Percentiles rank a stretch among this genome's conserved stretches.
Conservation (phyloP, 1,140 invertebrate genomes). For the Listronotus bonariensis region DNA sequence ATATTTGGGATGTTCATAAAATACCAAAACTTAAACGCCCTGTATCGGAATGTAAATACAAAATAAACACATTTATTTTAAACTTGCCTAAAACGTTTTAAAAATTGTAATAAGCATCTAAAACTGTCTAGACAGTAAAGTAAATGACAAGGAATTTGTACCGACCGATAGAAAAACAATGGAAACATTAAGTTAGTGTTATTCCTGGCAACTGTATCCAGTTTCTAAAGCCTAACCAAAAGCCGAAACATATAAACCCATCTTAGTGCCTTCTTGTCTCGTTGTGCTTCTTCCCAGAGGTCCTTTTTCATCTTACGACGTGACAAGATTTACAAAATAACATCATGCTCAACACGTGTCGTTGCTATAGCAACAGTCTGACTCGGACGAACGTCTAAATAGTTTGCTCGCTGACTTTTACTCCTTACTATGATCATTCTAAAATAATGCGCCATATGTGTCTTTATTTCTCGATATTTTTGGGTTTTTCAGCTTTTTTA, state of each 20-base stretch:
- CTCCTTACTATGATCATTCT: slow-evolving; percentile 46
- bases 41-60: too few species aligned
- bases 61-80: too few species aligned
- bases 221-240: slow-evolving; percentile 33
- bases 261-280: slow-evolving; percentile 46
- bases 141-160: too few species aligned
- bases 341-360: slow-evolving; percentile 56
- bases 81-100: too few species aligned
- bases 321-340: slow-evolving; percentile 57
- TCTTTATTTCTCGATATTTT: slow-evolving; percentile 30
- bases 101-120: too few species aligned
- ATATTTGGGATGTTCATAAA: too few species aligned
- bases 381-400: slow-evolving; percentile 42
- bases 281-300: slow-evolving; percentile 50
- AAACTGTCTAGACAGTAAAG: too few species aligned
- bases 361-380: slow-evolving; percentile 55
- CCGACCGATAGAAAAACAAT: too few species aligned
- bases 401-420: slow-evolving; percentile 46
- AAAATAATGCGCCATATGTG: slow-evolving; percentile 49
- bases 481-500: slow-evolving; percentile 8
- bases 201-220: slow-evolving; percentile 28
- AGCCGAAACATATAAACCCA: slow-evolving; percentile 40
- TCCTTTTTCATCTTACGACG: slow-evolving; percentile 56
- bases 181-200: slow-evolving; percentile 11
- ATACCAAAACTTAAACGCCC: too few species aligned